Percentiles rank a stretch among this genome's conserved stretches.
Conservation (phyloP, 2,113 vertebrate species). For the Oncorhynchus gorbuscha region DNA sequence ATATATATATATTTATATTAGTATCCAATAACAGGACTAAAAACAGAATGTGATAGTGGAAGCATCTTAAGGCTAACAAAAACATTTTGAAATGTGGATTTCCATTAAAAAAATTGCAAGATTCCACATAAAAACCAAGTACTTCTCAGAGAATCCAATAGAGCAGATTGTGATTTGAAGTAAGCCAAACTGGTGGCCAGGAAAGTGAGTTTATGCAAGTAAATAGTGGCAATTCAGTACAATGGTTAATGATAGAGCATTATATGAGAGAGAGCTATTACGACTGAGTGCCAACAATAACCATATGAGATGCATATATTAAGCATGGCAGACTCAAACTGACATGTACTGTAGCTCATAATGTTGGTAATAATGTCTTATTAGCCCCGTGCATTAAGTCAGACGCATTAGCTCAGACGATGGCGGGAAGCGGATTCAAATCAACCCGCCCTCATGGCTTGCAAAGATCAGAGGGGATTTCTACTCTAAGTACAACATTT, state of each 20-base stretch:
- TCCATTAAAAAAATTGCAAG: neutral
- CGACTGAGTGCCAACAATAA: conserved; percentile 28
- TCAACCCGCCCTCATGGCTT: neutral
- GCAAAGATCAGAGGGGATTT: conserved; percentile 1
- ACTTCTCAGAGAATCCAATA: neutral
- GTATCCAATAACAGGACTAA: neutral
- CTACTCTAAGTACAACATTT: neutral
- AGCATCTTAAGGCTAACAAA: neutral
- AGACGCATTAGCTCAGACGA: neutral
- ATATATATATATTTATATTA: no score
- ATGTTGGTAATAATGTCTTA: conserved; percentile 37
- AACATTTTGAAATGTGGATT: conserved; percentile 7
- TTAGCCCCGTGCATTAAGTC: conserved; percentile 9
- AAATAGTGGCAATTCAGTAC: neutral
- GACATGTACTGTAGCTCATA: conserved; percentile 30
- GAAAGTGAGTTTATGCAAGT: neutral
- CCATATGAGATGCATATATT: conserved; percentile 21
- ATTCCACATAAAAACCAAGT: neutral
- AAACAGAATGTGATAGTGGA: neutral
- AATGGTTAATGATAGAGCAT: neutral
- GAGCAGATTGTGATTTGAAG: neutral
- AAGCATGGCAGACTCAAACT: conserved; percentile 27
- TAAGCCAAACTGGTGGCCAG: neutral
- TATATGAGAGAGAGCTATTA: neutral
- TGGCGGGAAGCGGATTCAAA: neutral